Evolutionary conservation across 2,888 invertebrate genomes (phyloP).

Genomic region (Eugnorisma glareosa): DNA sequence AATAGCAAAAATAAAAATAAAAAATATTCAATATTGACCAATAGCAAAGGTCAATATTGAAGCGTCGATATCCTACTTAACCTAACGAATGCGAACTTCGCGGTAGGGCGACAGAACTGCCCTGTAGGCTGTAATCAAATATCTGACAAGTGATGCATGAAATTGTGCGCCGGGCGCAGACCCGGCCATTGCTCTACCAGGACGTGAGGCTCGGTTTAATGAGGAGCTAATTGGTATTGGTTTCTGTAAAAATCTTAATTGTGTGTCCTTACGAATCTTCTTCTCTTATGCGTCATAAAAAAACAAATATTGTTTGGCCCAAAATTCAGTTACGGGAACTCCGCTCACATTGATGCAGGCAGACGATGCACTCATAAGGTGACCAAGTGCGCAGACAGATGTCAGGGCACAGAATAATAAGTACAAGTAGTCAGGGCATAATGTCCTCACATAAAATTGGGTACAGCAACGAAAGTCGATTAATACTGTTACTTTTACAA

Average conservation of each 20-base stretch:
- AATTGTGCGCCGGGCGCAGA: conserved; percentile 79
- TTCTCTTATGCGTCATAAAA: neutral
- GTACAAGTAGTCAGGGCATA: neutral
- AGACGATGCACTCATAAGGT: neutral
- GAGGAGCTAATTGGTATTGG: conserved; percentile 60
- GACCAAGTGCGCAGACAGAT: neutral
- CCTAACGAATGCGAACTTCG: conserved; percentile 55
- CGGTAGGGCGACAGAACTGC: conserved; percentile 74
- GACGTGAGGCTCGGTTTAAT: conserved; percentile 70
- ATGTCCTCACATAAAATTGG: neutral
- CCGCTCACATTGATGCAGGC: too few species aligned
- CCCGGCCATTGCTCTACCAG: conserved; percentile 80
- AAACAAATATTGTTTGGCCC: neutral
- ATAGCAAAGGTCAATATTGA: conserved; percentile 11
- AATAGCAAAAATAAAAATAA: too few species aligned
- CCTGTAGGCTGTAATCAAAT: conserved; percentile 81
- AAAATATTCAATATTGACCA: too few species aligned
- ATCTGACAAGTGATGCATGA: conserved; percentile 87
- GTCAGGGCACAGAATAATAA: too few species aligned
- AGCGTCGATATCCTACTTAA: conserved; percentile 10
- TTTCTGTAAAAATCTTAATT: conserved; percentile 14
- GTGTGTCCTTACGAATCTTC: neutral
- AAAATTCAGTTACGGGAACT: neutral
- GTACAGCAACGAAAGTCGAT: neutral
- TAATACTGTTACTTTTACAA: neutral